A percentile compares a stretch with the other conserved stretches of the same genome.
Conservation (phyloP, 2,888 invertebrate species). For the Syrphus vitripennis region DNA sequence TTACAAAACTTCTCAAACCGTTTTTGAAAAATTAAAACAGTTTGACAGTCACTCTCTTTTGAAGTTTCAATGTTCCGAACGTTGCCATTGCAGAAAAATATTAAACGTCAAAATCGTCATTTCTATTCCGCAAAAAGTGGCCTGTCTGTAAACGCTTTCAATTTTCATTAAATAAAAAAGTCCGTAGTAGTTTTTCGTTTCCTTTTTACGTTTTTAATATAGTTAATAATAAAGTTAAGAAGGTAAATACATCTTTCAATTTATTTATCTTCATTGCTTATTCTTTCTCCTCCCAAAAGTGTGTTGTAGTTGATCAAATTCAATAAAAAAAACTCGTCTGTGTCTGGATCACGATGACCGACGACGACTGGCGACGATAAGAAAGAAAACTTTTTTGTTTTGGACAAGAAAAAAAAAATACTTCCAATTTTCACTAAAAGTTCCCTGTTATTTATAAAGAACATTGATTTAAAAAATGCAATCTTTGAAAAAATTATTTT, state of each 20-base stretch:
- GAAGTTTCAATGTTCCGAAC: neutral
- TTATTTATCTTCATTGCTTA: neutral
- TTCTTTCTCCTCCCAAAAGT: neutral
- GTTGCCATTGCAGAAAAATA: slow-evolving; percentile 20
- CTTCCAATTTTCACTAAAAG: neutral
- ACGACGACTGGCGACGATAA: neutral
- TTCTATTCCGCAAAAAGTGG: slow-evolving; percentile 50
- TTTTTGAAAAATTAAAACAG: neutral
- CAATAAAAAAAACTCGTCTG: neutral
- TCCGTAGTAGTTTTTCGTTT: slow-evolving; percentile 48
- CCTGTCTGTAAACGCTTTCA: slow-evolving; percentile 39
- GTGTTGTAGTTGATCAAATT: neutral
- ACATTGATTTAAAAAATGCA: neutral
- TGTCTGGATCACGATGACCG: neutral
- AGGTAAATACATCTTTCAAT: slow-evolving; percentile 47
- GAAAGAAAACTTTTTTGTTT: slow-evolving; percentile 4
- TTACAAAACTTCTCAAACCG: neutral
- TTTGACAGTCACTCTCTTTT: neutral
- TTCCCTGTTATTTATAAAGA: neutral
- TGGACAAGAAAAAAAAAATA: neutral
- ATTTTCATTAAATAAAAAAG: neutral
- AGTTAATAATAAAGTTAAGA: slow-evolving; percentile 15
- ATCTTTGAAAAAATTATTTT: neutral
- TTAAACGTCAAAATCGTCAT: slow-evolving; percentile 53
- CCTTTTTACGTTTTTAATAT: slow-evolving; percentile 58